Conservation (phyloP, 2,797 vertebrate species). For the Erpetoichthys calabaricus region DNA sequence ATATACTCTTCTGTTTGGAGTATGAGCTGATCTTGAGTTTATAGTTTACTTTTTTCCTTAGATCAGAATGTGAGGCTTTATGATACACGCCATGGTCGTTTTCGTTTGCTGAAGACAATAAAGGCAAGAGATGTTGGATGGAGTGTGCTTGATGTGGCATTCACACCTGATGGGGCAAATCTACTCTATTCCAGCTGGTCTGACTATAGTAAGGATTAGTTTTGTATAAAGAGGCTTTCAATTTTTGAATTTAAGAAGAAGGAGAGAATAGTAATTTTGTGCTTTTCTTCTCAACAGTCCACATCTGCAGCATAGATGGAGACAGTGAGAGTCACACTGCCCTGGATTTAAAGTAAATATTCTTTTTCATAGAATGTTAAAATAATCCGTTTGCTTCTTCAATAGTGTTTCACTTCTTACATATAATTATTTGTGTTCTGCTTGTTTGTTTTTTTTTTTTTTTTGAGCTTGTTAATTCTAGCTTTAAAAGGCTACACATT, state of each 20-base stretch:
- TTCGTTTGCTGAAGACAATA: slow-evolving; percentile 59
- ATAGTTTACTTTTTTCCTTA: slow-evolving; percentile 9
- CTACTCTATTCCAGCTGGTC: slow-evolving; percentile 92
- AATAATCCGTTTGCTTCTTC: too few relatives aligned
- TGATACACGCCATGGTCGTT: slow-evolving; percentile 62
- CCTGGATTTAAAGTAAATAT: slow-evolving; percentile 79
- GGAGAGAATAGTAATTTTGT: too few relatives aligned
- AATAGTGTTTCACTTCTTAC: too few relatives aligned
- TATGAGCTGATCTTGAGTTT: not conserved
- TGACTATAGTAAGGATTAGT: slow-evolving; percentile 71
- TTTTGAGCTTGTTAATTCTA: too few relatives aligned
- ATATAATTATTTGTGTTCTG: too few relatives aligned
- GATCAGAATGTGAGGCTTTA: slow-evolving; percentile 82
- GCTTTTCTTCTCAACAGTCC: slow-evolving; percentile 47
- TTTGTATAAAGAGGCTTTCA: not conserved
- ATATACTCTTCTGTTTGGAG: too few relatives aligned
- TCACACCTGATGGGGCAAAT: slow-evolving; percentile 64
- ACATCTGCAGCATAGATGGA: slow-evolving; percentile 78
- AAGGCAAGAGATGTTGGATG: slow-evolving; percentile 84
- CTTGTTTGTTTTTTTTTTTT: too few relatives aligned
- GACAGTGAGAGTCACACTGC: slow-evolving; percentile 78
- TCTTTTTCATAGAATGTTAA: not conserved
- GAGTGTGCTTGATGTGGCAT: slow-evolving; percentile 83
- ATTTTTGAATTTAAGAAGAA: not conserved
- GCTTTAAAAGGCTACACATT: too few relatives aligned